Evolutionary conservation across 2,113 vertebrate genomes (phyloP).

Genomic region (Hylia prasina): DNA sequence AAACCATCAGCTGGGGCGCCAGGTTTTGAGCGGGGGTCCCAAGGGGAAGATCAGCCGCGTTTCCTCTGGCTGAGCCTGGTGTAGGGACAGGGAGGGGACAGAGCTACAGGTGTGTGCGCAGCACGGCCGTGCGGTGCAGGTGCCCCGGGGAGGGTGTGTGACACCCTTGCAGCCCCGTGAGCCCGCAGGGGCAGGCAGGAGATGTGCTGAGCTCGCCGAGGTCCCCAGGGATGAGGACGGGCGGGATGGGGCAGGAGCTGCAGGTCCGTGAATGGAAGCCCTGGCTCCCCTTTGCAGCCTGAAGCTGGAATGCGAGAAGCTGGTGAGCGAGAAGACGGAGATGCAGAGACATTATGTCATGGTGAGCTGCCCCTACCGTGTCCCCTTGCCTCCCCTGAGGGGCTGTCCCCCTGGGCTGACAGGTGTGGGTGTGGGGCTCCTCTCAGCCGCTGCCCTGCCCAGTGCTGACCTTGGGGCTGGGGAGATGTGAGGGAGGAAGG

Average conservation of each 20-base stretch:
- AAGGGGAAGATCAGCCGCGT: background rate
- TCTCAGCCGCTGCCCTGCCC: background rate
- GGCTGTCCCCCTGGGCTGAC: background rate
- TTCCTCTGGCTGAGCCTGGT: background rate
- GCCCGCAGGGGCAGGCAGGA: background rate
- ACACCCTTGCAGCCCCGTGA: rapidly evolving
- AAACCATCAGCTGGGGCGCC: rapidly evolving
- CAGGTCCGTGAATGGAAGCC: rapidly evolving
- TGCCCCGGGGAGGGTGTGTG: background rate
- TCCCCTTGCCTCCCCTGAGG: background rate
- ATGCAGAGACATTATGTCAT: constrained; percentile 83
- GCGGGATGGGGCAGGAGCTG: background rate
- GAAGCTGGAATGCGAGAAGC: constrained; percentile 81
- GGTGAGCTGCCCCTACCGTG: constrained; percentile 56
- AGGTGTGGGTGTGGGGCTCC: rapidly evolving
- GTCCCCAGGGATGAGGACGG: rapidly evolving
- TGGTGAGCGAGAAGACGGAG: constrained; percentile 80
- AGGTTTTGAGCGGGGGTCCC: background rate
- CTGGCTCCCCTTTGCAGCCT: constrained; percentile 53
- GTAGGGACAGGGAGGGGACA: background rate
- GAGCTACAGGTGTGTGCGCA: background rate
- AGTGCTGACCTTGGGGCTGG: background rate
- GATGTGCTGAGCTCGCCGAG: background rate
- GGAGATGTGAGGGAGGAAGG: background rate
- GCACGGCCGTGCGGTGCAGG: background rate